Conservation (phyloP, 1,140 invertebrate genomes). For the Cryptotermes secundus region DNA sequence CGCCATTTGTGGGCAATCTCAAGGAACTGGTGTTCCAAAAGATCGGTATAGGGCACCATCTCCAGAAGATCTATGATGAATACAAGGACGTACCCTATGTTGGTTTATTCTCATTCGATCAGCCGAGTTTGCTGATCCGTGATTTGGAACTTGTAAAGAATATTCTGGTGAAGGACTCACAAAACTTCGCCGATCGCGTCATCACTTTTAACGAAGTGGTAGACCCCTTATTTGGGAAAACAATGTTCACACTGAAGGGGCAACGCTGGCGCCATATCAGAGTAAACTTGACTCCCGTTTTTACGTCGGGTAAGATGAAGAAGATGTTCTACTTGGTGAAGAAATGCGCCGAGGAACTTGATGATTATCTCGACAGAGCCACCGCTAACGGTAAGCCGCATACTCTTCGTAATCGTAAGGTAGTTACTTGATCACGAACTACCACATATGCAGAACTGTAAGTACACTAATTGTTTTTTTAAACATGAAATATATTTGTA, state of each 20-base stretch:
- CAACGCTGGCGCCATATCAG: conserved; percentile 52
- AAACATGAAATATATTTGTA: no score
- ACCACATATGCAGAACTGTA: no score
- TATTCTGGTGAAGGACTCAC: conserved; percentile 52
- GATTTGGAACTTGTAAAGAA: conserved; percentile 50
- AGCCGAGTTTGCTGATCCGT: conserved; percentile 44
- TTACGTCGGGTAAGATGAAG: conserved; percentile 55
- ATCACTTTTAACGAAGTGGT: conserved; percentile 30
- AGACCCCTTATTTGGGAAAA: neutral
- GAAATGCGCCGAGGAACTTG: conserved; percentile 33
- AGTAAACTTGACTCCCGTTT: conserved; percentile 53
- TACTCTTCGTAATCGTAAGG: no score
- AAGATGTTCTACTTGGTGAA: conserved; percentile 44
- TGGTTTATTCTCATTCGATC: neutral
- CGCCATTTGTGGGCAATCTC: conserved; percentile 50
- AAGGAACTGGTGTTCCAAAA: conserved; percentile 33
- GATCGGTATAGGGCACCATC: neutral
- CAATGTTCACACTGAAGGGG: neutral
- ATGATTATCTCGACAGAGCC: no score
- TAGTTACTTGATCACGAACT: no score
- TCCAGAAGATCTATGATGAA: neutral
- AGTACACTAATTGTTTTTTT: no score
- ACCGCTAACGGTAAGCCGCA: no score
- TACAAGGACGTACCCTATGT: neutral
- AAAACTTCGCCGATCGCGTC: conserved; percentile 44